These are phyloP conservation scores for Styela clava DNA, from an alignment of 23 tunicate genomes.

Conservation along the genomic window DNA sequence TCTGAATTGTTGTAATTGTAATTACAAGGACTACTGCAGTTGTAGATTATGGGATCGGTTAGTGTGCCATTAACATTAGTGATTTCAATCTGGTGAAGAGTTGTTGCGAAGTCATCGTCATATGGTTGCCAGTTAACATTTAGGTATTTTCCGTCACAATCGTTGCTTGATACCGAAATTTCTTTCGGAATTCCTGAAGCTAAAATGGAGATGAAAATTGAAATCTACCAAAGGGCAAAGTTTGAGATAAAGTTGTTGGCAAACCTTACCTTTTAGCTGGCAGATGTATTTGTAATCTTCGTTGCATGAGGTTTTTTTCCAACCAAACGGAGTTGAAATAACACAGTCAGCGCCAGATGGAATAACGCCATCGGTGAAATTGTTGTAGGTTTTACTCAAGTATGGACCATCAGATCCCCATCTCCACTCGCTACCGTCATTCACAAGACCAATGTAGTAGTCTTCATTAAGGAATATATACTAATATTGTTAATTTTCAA, in stretches of 20 bases:
- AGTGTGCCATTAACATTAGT: background rate
- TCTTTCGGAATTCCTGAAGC: background rate
- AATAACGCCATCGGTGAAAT: constrained; percentile 5
- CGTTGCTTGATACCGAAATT: background rate
- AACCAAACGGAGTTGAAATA: background rate
- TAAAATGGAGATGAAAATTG: too few species aligned
- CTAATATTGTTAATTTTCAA: background rate
- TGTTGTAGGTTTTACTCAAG: background rate
- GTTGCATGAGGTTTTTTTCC: background rate
- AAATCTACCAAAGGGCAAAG: too few species aligned
- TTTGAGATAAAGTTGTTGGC: too few species aligned
- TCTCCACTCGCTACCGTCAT: constrained; percentile 2
- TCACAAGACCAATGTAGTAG: constrained; percentile 21
- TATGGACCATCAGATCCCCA: constrained; percentile 8
- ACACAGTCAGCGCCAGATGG: too few species aligned
- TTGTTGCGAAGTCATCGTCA: background rate
- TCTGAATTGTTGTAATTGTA: background rate
- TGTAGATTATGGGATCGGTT: background rate
- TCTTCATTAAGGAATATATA: background rate
- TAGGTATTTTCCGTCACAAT: background rate
- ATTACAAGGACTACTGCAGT: background rate
- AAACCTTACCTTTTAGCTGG: constrained; percentile 17
- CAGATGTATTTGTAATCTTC: constrained; percentile 9
- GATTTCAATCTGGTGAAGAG: background rate
- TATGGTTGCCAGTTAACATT: background rate